Percentiles rank a stretch among this genome's conserved stretches.
Evolutionary conservation across 2,888 invertebrate genomes (phyloP).

Genomic region (Sacculina carcini): DNA sequence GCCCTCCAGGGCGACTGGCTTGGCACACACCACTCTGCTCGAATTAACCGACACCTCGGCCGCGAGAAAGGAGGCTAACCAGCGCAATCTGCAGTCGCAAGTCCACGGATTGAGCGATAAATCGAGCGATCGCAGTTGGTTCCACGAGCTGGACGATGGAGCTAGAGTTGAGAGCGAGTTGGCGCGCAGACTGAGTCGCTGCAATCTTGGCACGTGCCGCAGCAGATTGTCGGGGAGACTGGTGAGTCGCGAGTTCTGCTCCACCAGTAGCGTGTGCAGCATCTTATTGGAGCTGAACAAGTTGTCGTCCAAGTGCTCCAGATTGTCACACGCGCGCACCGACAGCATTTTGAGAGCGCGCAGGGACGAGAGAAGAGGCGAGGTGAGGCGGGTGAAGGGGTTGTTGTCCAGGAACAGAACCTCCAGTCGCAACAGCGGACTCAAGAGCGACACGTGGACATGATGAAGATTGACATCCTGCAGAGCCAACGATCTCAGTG

Average conservation of each 20-base stretch:
- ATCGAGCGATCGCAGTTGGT: no score
- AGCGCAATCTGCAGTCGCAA: not conserved
- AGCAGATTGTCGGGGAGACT: conserved; percentile 55
- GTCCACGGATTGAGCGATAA: not conserved
- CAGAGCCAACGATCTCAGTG: conserved; percentile 42
- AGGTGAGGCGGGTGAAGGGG: conserved; percentile 39
- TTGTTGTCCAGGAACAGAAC: conserved; percentile 51
- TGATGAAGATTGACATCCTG: conserved; percentile 54
- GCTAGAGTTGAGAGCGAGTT: conserved; percentile 47
- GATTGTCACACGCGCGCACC: conserved; percentile 36
- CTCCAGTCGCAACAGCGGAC: conserved; percentile 45
- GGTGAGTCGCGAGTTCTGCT: conserved; percentile 43
- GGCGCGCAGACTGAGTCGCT: conserved; percentile 44
- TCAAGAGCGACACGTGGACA: conserved; percentile 45
- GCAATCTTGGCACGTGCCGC: conserved; percentile 51
- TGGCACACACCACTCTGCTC: not conserved
- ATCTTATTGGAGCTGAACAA: conserved; percentile 50
- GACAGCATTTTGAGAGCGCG: conserved; percentile 49
- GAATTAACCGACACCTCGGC: not conserved
- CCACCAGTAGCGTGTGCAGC: conserved; percentile 22
- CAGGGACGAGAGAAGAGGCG: conserved; percentile 55
- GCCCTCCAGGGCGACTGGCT: not conserved
- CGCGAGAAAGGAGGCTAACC: conserved; percentile 32
- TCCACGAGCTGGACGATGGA: no score
- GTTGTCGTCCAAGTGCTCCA: conserved; percentile 41